Evolutionary conservation across 2,888 invertebrate species (phyloP).

Genomic region (Caradrina clavipalpis): DNA sequence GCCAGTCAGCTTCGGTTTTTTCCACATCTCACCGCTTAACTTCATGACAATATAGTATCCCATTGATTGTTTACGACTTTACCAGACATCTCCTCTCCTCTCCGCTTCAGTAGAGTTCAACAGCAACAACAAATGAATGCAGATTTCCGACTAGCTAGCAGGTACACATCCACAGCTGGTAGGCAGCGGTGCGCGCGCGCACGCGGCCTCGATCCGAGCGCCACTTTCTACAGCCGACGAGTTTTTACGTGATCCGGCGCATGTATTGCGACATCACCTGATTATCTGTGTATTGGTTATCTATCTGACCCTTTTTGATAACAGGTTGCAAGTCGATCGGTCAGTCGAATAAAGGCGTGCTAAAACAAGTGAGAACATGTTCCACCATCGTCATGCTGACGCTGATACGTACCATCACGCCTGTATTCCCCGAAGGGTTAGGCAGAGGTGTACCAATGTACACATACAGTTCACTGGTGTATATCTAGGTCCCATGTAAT

Average conservation of each 20-base stretch:
- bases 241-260: conserved; percentile 58
- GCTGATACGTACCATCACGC: too few relatives aligned
- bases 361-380: background rate
- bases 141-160: background rate
- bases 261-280: conserved; percentile 54
- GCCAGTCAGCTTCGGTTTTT: too few relatives aligned
- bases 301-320: conserved; percentile 52
- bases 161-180: conserved; percentile 1
- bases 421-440: too few relatives aligned
- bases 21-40: too few relatives aligned
- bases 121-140: background rate
- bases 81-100: too few relatives aligned
- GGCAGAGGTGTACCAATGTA: too few relatives aligned
- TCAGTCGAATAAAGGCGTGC: background rate
- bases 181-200: conserved; percentile 33
- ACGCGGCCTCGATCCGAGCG: conserved; percentile 60
- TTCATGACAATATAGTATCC: too few relatives aligned
- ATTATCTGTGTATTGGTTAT: conserved; percentile 47
- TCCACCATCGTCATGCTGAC: too few relatives aligned
- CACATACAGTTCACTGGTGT: too few relatives aligned
- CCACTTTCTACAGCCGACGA: conserved; percentile 63
- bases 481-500: too few relatives aligned
- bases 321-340: conserved; percentile 11
- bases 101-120: too few relatives aligned
- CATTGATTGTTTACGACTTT: too few relatives aligned